Conservation (phyloP, 2,113 vertebrate species). For the Columbina picui region DNA sequence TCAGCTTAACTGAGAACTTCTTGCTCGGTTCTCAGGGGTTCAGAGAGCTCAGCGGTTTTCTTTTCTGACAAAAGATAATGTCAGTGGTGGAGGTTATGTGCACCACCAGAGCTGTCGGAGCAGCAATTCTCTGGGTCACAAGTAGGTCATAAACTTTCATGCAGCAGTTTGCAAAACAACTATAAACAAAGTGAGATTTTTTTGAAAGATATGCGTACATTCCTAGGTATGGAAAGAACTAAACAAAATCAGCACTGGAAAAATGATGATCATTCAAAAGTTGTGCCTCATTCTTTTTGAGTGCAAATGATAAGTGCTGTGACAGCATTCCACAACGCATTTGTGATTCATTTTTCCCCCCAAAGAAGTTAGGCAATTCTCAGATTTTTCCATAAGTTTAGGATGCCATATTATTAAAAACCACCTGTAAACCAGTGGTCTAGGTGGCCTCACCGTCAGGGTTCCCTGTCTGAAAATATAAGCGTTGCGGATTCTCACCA, state of each 20-base stretch:
- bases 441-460: neutral
- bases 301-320: neutral
- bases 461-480: neutral
- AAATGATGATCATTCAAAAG: neutral
- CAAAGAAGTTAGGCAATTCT: neutral
- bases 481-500: neutral
- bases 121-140: slow-evolving; percentile 37
- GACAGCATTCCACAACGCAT: neutral
- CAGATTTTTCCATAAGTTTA: neutral
- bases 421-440: neutral
- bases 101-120: neutral
- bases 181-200: neutral
- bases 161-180: neutral
- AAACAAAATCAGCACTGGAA: neutral
- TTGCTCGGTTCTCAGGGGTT: neutral
- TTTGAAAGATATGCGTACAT: neutral
- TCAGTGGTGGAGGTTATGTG: neutral
- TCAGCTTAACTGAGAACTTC: neutral
- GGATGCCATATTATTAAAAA: neutral
- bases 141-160: neutral
- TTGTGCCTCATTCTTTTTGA: neutral
- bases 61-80: slow-evolving; percentile 1
- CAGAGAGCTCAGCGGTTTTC: slow-evolving; percentile 26
- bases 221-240: neutral
- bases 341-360: neutral